Evolutionary conservation across 1,140 invertebrate species (phyloP).

Genomic region (Drosophila ananassae): DNA sequence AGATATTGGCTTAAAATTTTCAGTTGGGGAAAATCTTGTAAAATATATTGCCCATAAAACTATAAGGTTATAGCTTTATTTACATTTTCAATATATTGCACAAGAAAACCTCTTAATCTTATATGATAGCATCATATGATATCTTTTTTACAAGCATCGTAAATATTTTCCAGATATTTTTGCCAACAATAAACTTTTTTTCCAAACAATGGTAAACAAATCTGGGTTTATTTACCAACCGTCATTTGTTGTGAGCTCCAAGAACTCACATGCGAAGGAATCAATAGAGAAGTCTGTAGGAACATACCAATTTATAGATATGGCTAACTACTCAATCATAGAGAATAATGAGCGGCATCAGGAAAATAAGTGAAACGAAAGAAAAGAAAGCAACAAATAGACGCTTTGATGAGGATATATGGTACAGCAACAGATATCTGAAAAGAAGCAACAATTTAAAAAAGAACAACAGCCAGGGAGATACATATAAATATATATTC

Average conservation of each 20-base stretch:
- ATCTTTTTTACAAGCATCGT: slow-evolving; percentile 5
- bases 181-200: slow-evolving; percentile 31
- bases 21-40: no score
- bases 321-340: slow-evolving; percentile 41
- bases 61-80: no score
- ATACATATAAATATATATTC: slow-evolving; percentile 23
- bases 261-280: slow-evolving; percentile 15
- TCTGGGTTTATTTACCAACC: slow-evolving; percentile 41
- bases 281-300: slow-evolving; percentile 40
- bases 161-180: slow-evolving; percentile 31
- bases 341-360: slow-evolving; percentile 24
- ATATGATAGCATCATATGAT: not conserved
- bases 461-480: slow-evolving; percentile 38
- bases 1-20: no score
- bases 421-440: slow-evolving; percentile 26
- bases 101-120: not conserved
- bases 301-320: slow-evolving; percentile 51
- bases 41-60: no score
- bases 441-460: slow-evolving; percentile 48
- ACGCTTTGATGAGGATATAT: slow-evolving; percentile 44
- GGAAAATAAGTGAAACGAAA: slow-evolving; percentile 27
- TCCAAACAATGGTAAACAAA: slow-evolving; percentile 16
- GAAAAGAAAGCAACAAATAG: slow-evolving; percentile 27
- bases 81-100: no score
- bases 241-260: slow-evolving; percentile 31